Base-by-base conservation (phyloP, 2,113 vertebrate genomes). In the Gracilinanus agilis region DNA sequence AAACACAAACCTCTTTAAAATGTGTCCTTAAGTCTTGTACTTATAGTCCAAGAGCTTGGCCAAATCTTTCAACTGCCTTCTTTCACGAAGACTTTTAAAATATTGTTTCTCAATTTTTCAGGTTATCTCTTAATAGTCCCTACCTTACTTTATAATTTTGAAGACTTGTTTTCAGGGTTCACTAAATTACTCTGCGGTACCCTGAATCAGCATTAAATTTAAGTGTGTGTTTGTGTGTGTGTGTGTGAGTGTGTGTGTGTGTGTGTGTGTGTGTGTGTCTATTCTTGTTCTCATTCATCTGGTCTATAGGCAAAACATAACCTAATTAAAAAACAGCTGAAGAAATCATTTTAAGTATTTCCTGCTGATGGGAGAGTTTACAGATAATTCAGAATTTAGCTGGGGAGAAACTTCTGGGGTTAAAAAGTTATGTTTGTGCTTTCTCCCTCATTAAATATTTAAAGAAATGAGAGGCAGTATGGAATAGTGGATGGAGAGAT, bases 271-370 rank as follows among this genome's bases (percentile, higher is more conserved):
- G 29, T 75, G 13, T 75, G 34, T 49, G 0, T 55, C 5, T 89
- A 7, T 44, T 90, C 27, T 90, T 97, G 0, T 89, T 96, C 90
- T 90, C 93, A 0, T 92, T 92, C 93, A 93, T 90, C 93, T 94
- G 34, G 29, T 94, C 95, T 96, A 75, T 0, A 95, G 16, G 49
- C 12, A 90, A 95, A 90, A 91, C 21, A 25, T 53, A 67, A 91
- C 90, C n/a, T 90, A 90, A 96, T 90, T 95, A 19, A 54, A 94
- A 94, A 94, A 54, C 23, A 90, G 29, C 40, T 91, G 27, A 96
- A 95, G 1, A 67, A 92, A 97, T 24, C 93, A 95, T 90, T 95
- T 95, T 94, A 95, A 93, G 25, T 90, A 88, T 88, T 92, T 96
- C 44, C 24, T 95, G 12, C 21, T 92, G 44, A 92, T 92, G 90